A percentile compares a stretch with the other conserved stretches of the same genome.
phyloP scores from a whole-genome alignment of 2,113 vertebrate species.

The Brienomyrus brachyistius region DNA sequence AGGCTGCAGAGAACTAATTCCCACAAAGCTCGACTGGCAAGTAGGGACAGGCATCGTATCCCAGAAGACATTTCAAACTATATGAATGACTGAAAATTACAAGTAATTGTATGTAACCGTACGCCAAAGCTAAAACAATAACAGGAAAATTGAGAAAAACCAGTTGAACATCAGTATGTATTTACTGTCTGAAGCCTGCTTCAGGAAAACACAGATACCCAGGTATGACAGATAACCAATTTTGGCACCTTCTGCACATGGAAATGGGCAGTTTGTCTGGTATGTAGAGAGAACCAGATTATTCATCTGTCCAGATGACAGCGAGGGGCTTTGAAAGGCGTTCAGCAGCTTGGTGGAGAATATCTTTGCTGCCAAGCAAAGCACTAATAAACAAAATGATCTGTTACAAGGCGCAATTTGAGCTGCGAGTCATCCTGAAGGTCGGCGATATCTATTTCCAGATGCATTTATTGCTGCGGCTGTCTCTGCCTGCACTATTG shows the following conservation, averaged over 20 bases:
- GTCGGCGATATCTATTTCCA: background rate
- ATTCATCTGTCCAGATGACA: background rate
- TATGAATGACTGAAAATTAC: background rate
- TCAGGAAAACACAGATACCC: background rate
- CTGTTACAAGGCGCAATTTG: background rate
- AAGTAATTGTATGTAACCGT: background rate
- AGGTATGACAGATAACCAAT: background rate
- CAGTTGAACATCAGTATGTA: background rate
- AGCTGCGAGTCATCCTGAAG: background rate
- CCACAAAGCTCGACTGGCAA: background rate
- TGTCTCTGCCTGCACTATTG: background rate
- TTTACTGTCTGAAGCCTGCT: background rate
- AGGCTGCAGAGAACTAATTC: background rate
- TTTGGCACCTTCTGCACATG: background rate
- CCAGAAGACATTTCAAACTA: background rate
- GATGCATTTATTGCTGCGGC: background rate
- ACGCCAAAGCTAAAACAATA: background rate
- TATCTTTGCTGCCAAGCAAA: background rate
- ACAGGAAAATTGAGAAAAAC: background rate
- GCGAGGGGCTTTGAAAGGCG: background rate
- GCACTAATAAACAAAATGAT: slow-evolving; percentile 6
- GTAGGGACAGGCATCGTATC: background rate
- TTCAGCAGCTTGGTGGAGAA: background rate
- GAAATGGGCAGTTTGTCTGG: background rate
- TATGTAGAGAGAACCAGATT: background rate